A percentile compares a stretch with the other conserved stretches of the same genome.
phyloP scores from a whole-genome alignment of 1,140 invertebrate species.

The Pristionchus pacificus region DNA sequence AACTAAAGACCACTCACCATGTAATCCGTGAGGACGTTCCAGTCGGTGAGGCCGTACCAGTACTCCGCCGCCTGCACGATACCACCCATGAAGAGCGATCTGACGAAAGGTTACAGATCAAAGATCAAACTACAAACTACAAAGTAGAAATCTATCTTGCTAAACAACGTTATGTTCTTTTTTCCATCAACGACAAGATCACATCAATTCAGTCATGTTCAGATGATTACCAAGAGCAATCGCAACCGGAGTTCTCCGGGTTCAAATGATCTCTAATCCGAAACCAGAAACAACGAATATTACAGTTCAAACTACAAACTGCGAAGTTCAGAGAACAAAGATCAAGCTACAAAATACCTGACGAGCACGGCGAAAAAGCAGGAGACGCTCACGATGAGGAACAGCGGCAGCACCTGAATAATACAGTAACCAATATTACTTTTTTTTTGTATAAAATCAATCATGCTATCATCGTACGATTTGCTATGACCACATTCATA shows the following conservation, averaged over 20 bases:
- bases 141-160: no score
- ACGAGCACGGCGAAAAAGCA: constrained; percentile 7
- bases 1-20: constrained; percentile 5
- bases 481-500: no score
- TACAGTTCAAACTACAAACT: no score
- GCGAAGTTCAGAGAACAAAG: neutral
- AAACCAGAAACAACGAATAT: no score
- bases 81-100: constrained; percentile 14
- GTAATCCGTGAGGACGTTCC: constrained; percentile 50
- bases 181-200: no score
- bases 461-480: no score
- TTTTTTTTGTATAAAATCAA: neutral
- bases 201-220: no score
- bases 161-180: no score
- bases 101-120: neutral
- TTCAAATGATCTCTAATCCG: no score
- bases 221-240: no score
- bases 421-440: no score
- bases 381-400: constrained; percentile 1
- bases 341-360: constrained; percentile 6
- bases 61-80: constrained; percentile 25
- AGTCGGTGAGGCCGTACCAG: constrained; percentile 45
- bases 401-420: constrained; percentile 5
- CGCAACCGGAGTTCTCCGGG: no score
- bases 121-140: neutral